Evolutionary conservation across 2,888 invertebrate species (phyloP), one percentile per base, ranked within the genome.

Genomic region (Digitonthophagus gazella): DNA sequence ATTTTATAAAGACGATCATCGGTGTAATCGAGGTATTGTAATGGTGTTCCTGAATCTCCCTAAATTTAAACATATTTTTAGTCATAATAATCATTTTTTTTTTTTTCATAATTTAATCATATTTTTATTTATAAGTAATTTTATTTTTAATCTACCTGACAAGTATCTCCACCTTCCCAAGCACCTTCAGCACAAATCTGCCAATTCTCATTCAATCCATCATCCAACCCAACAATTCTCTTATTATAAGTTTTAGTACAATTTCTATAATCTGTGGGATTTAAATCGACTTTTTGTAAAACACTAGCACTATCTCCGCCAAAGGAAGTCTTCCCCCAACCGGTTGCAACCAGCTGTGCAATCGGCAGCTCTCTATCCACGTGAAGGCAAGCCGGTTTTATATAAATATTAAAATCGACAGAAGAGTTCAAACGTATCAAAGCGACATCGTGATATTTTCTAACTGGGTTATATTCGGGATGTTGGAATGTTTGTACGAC

Each of bases 391-490:
- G 84, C 84, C 0, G 86, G 86, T 67, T 82, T 72, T 18, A 84
- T 78, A 67, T 75, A 78, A n/a, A 76, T 75, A 28, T 81, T 75
- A 69, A 85, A 84, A 3, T 65, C 64, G 0, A 83, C 84, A n/a
- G n/a, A n/a, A n/a, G n/a, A n/a, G 2, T 72, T 69, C 3, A 86
- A 72, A 73, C 80, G 79, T 0, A 87, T 68, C 1, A 87, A 77
- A 6, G 84, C 86, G 44, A 87, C 84, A 69, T 87, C 87, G 72
- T 86, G 81, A 73, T 87, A 87, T 67, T 82, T 78, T 3, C 77
- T 72, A 0, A 82, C 79, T 1, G 74, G 68, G 56, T 76, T 77
- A 73, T 85, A 86, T 0, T 77, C 72, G 0, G 85, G 84, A 76
- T 86, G 82, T n/a, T 75, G 73, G 67, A 82, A 80, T 44, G 77